Evolutionary conservation across 2,797 vertebrate species (phyloP), one percentile per base, ranked within the genome.

Genomic region (Antennarius maculatus): DNA sequence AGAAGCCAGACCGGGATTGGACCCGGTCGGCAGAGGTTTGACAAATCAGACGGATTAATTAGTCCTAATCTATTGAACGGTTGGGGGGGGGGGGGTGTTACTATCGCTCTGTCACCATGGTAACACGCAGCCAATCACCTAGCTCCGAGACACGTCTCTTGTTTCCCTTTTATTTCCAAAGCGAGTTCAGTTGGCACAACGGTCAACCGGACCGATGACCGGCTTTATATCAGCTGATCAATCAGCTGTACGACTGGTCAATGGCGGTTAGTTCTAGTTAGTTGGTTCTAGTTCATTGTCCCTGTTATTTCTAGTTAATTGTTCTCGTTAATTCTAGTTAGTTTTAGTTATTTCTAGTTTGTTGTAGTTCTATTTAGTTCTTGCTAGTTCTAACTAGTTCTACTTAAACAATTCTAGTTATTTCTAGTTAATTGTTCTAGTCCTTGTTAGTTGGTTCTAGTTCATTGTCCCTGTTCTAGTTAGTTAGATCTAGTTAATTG

Each of bases 31-130:
- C 71, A 64, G 66, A 52, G 54, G n/a, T 4, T 4, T 27, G 61
- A 52, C 42, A 80, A 76, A 57, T 37, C 60, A 50, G 12, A 65
- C 54, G 9, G 62, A 48, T 56, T 42, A 64, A 69, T 41, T 31
- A 48, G 17, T 12, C n/a, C 7, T 61, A 45, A 66, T 74, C 66
- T 61, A 67, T 66, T 62, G 46, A 53, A 58, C 51, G 41, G 28
- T 12, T 29, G 34, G 41, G 61, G 42, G 23, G 23, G 23, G 23
- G 23, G 23, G 18, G 64, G 52, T 50, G 27, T 63, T 51, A 5
- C 2, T 61, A 9, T 57, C 6, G 17, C 71, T 71, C 68, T 14
- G 68, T 62, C 4, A 2, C 23, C 56, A 43, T 17, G 55, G 42
- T 43, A 55, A 66, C 27, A 55, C 54, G 46, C 45, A 29, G 15